Conservation (phyloP, 35 echinoderm and acorn worm species). For the Diadema setosum region DNA sequence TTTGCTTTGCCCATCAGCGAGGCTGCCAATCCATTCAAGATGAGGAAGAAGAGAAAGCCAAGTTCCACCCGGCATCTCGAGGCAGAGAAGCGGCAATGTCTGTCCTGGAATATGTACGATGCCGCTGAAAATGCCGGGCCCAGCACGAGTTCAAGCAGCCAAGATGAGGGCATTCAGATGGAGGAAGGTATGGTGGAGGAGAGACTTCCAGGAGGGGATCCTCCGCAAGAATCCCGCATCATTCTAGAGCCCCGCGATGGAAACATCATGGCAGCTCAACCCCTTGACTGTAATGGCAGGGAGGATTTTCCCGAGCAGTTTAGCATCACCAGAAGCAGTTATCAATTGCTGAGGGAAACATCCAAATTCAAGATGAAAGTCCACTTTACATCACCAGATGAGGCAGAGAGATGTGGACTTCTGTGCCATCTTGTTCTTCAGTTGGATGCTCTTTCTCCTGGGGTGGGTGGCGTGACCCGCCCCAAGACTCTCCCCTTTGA, state of each 20-base stretch:
- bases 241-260: not conserved
- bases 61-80: constrained; percentile 2
- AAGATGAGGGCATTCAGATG: not conserved
- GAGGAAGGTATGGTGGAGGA: not conserved
- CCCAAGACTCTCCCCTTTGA: not conserved
- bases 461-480: not conserved
- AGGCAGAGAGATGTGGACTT: not conserved
- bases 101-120: constrained; percentile 79
- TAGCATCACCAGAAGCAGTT: not conserved
- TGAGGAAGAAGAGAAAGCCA: constrained; percentile 41
- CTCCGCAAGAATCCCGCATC: not conserved
- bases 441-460: not conserved
- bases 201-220: not conserved
- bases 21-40: too few relatives aligned
- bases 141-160: not conserved
- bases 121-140: not conserved
- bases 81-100: constrained; percentile 57
- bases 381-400: not conserved
- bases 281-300: too few relatives aligned
- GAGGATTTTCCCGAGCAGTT: not conserved
- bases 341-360: not conserved
- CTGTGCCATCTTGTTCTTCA: not conserved
- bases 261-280: not conserved
- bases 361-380: not conserved
- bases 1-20: too few relatives aligned